Evolutionary conservation across 2,113 vertebrate genomes (phyloP).

Genomic region (Epinephelus fuscoguttatus): DNA sequence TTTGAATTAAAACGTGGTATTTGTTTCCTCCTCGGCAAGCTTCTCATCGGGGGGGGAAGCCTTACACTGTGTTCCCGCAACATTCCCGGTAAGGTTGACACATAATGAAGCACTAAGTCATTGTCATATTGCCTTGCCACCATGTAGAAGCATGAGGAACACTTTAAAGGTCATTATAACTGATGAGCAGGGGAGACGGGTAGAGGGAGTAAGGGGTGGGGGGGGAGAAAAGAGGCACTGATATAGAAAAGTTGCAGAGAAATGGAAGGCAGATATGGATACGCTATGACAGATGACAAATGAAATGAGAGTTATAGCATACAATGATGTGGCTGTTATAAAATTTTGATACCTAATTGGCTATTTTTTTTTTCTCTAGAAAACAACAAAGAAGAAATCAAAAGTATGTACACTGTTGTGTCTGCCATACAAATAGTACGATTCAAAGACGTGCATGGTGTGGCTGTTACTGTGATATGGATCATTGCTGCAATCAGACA

Average conservation of each 20-base stretch:
- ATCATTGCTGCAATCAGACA: slow-evolving; percentile 32
- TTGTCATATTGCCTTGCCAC: slow-evolving; percentile 62
- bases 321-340: slow-evolving; percentile 28
- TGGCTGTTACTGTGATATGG: slow-evolving; percentile 24
- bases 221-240: slow-evolving; percentile 52
- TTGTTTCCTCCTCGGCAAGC: slow-evolving; percentile 32
- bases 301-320: slow-evolving; percentile 20
- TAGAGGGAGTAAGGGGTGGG: not conserved
- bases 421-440: slow-evolving; percentile 25
- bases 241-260: slow-evolving; percentile 42
- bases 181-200: slow-evolving; percentile 50
- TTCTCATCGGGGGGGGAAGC: slow-evolving; percentile 31
- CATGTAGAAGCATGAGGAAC: slow-evolving; percentile 55
- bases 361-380: slow-evolving; percentile 30
- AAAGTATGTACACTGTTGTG: slow-evolving; percentile 47
- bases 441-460: slow-evolving; percentile 41
- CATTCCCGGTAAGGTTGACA: slow-evolving; percentile 66
- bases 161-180: slow-evolving; percentile 69
- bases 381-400: slow-evolving; percentile 40
- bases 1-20: slow-evolving; percentile 45
- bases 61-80: slow-evolving; percentile 38
- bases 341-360: slow-evolving; percentile 30
- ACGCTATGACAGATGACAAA: slow-evolving; percentile 20
- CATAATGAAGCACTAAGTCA: slow-evolving; percentile 71
- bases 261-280: slow-evolving; percentile 47